phyloP scores from a whole-genome alignment of 2,797 vertebrate species.

The Phalloptychus januarius region DNA sequence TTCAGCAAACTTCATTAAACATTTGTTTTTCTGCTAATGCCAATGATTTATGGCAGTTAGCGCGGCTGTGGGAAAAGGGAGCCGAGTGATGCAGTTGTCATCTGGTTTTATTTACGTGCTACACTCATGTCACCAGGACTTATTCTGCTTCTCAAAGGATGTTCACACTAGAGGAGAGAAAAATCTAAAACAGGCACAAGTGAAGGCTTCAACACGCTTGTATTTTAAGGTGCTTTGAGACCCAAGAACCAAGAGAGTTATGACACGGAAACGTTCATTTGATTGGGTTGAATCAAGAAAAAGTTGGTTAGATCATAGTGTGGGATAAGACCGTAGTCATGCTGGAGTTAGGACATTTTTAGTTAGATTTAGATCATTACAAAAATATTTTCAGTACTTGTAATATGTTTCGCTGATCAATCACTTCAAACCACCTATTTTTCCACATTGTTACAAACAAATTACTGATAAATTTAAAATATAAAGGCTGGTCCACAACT shows the following conservation, averaged over 20 bases:
- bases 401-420: not conserved
- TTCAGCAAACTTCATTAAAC: constrained; percentile 27
- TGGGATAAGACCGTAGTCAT: not conserved
- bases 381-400: not conserved
- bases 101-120: constrained; percentile 39
- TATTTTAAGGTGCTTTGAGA: not conserved
- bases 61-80: constrained; percentile 25
- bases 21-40: constrained; percentile 23
- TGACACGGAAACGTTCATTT: not conserved
- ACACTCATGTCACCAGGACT: constrained; percentile 23
- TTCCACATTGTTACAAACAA: not conserved
- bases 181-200: not conserved
- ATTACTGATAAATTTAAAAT: not conserved
- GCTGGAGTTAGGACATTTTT: not conserved
- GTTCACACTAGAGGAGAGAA: constrained; percentile 5
- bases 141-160: not conserved
- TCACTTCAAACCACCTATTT: not conserved
- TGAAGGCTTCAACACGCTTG: not conserved
- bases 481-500: not conserved
- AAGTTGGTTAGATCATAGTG: not conserved
- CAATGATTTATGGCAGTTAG: constrained; percentile 27
- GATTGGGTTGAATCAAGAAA: not conserved
- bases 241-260: not conserved
- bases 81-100: constrained; percentile 33
- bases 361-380: not conserved